A percentile compares a stretch with the other conserved stretches of the same genome.
Evolutionary conservation across 2,113 vertebrate genomes (phyloP).

Genomic region (Trogon melanurus): DNA sequence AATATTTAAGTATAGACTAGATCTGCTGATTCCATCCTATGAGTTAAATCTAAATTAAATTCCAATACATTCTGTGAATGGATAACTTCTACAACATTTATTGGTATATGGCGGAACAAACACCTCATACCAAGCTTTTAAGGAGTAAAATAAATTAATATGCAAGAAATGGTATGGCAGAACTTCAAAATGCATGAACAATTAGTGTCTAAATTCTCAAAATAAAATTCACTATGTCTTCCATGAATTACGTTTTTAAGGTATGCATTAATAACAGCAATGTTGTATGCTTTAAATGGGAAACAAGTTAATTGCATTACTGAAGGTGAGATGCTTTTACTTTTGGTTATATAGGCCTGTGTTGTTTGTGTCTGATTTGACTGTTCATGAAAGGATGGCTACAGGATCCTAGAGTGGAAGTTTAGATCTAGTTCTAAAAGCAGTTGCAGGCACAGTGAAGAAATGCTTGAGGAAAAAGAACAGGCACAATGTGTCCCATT

Average conservation of each 20-base stretch:
- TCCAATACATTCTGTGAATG: neutral
- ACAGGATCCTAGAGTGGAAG: neutral
- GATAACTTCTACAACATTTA: neutral
- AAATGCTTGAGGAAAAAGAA: neutral
- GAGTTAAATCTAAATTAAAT: neutral
- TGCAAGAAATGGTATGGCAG: neutral
- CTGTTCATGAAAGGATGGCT: neutral
- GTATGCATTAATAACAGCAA: neutral
- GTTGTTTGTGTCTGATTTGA: neutral
- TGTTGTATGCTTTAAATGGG: neutral
- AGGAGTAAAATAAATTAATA: neutral
- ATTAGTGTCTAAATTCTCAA: neutral
- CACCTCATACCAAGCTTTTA: neutral
- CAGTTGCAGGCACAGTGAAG: neutral
- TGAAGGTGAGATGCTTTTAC: neutral
- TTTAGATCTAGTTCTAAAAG: neutral
- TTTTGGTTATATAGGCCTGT: neutral
- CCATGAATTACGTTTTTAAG: neutral
- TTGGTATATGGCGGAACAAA: neutral
- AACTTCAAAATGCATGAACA: neutral
- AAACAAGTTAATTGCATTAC: neutral
- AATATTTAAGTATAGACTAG: neutral
- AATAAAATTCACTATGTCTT: neutral
- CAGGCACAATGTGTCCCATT: neutral
- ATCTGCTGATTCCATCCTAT: neutral